Percentiles rank a stretch among this genome's conserved stretches.
Conservation (phyloP, 2,797 vertebrate species). For the Rachycentron canadum region DNA sequence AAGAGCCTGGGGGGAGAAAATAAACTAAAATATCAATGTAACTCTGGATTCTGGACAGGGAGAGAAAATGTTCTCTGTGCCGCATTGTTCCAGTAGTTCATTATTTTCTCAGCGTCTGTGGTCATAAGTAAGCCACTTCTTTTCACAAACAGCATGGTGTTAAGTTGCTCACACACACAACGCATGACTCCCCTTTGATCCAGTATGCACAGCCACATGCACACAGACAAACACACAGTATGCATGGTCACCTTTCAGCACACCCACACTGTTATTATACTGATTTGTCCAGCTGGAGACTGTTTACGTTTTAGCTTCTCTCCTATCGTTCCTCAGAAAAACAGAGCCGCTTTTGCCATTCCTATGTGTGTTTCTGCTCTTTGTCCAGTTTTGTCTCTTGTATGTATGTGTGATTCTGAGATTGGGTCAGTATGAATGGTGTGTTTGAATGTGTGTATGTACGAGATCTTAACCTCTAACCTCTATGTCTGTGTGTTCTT, state of each 20-base stretch:
- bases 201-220: slow-evolving; percentile 10
- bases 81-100: slow-evolving; percentile 24
- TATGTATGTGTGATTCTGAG: slow-evolving; percentile 14
- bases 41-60: not conserved
- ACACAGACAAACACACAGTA: slow-evolving; percentile 21
- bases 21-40: slow-evolving; percentile 39
- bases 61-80: slow-evolving; percentile 17
- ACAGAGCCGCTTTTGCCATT: slow-evolving; percentile 28
- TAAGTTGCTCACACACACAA: slow-evolving; percentile 28
- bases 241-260: slow-evolving; percentile 42
- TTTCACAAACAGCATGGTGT: slow-evolving; percentile 45
- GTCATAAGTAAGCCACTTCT: slow-evolving; percentile 41
- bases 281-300: slow-evolving; percentile 50
- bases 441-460: not conserved
- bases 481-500: slow-evolving; percentile 64
- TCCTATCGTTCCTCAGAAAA: slow-evolving; percentile 25
- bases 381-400: slow-evolving; percentile 41
- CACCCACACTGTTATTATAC: slow-evolving; percentile 33
- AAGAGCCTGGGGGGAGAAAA: slow-evolving; percentile 32
- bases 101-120: slow-evolving; percentile 34
- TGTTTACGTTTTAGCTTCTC: slow-evolving; percentile 32
- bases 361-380: slow-evolving; percentile 53
- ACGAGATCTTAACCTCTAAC: slow-evolving; percentile 55
- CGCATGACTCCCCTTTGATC: slow-evolving; percentile 37
- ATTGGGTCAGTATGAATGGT: not conserved